Conservation (phyloP, 2,797 vertebrate species). For the Scolopax bukidnonensis region DNA sequence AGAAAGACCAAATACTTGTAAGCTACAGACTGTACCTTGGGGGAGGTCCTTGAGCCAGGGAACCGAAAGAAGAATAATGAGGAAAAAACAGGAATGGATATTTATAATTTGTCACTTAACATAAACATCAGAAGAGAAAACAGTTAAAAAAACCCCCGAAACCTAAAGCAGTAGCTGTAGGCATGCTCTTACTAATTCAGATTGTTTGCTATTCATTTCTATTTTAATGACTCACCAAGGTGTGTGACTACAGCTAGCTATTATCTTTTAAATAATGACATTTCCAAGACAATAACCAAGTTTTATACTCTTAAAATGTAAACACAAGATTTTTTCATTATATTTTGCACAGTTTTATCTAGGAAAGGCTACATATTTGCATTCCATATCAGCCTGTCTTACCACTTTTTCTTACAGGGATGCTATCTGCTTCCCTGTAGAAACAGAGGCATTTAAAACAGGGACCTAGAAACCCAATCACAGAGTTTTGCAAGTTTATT, state of each 20-base stretch:
- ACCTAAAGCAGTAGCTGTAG: not conserved
- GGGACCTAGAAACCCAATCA: not conserved
- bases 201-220: not conserved
- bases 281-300: not conserved
- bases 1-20: not conserved
- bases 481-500: not conserved
- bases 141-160: not conserved
- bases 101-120: not conserved
- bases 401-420: not conserved
- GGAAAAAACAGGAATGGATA: not conserved
- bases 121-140: not conserved
- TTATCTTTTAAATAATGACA: not conserved
- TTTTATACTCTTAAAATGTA: not conserved
- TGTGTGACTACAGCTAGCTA: not conserved
- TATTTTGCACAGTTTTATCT: not conserved
- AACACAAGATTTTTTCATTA: not conserved
- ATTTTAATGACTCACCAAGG: not conserved
- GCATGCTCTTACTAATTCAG: not conserved
- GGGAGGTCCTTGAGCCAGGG: not conserved
- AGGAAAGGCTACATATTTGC: not conserved
- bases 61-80: not conserved
- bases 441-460: not conserved
- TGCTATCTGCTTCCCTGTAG: not conserved
- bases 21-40: not conserved
- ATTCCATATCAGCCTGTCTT: not conserved